phyloP scores from a whole-genome alignment of 2,113 vertebrate genomes.

The Orycteropus afer region DNA sequence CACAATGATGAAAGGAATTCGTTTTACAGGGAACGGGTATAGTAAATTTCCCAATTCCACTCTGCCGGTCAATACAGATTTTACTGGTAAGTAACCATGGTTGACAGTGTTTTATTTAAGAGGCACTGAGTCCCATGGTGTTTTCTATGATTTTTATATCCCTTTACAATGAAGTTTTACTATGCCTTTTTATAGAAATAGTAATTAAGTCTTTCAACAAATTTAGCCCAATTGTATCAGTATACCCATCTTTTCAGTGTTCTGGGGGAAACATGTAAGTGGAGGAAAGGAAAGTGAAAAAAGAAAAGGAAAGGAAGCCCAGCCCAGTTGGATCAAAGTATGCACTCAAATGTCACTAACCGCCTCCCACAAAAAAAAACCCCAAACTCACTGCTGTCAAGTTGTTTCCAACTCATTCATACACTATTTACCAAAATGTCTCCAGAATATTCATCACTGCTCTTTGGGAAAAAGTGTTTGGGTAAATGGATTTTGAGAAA shows the following conservation, averaged over 20 bases:
- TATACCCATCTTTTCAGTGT: not conserved
- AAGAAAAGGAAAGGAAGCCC: not conserved
- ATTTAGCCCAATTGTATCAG: not conserved
- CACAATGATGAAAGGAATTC: constrained; percentile 87
- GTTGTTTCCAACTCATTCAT: too few species aligned
- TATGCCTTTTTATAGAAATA: not conserved
- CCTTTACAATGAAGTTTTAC: not conserved
- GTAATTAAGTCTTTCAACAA: not conserved
- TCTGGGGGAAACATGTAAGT: not conserved
- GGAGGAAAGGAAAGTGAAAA: not conserved
- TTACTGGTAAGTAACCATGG: constrained; percentile 92
- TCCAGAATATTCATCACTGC: not conserved
- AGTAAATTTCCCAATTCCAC: constrained; percentile 89
- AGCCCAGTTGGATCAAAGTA: not conserved
- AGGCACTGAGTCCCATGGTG: not conserved
- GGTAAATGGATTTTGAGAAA: not conserved
- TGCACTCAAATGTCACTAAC: too few species aligned
- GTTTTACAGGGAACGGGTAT: constrained; percentile 91
- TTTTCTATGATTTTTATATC: constrained; percentile 3
- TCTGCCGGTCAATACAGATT: constrained; percentile 90
- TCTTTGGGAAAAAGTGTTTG: not conserved
- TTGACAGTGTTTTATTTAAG: constrained; percentile 16
- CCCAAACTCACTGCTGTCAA: too few species aligned
- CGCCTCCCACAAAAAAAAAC: too few species aligned
- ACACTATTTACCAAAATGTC: accelerated